These are phyloP conservation scores for Raphicerus campestris DNA, from an alignment of 2,113 vertebrate species.

Conservation along the genomic window DNA sequence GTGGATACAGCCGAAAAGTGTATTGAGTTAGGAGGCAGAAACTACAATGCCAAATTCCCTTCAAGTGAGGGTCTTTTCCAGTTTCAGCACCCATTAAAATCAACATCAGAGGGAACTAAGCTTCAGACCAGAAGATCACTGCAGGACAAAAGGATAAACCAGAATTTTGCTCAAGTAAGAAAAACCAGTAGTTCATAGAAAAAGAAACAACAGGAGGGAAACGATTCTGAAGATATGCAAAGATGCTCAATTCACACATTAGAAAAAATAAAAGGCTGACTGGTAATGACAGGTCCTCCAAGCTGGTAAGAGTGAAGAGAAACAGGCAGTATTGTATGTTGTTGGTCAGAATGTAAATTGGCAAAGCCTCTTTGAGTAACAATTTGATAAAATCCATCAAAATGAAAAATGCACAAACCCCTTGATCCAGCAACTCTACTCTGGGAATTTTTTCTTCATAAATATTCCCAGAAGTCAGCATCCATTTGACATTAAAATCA, in stretches of 20 bases:
- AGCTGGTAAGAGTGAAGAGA: not conserved
- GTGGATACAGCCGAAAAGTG: not conserved
- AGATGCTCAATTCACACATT: not conserved
- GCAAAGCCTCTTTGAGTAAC: not conserved
- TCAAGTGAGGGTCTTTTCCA: not conserved
- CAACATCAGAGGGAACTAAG: not conserved
- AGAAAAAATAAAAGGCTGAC: not conserved
- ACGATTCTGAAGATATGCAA: not conserved
- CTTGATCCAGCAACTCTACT: not conserved
- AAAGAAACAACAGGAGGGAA: not conserved
- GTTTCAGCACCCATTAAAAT: not conserved
- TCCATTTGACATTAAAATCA: not conserved
- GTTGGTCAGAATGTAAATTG: not conserved
- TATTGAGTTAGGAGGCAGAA: not conserved
- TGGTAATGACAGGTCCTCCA: not conserved
- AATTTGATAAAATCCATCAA: not conserved
- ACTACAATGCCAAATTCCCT: not conserved
- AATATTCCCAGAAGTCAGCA: not conserved
- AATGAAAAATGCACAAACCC: not conserved
- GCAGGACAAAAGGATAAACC: not conserved
- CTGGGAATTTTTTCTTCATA: not conserved
- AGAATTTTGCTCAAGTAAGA: not conserved
- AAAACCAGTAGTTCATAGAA: not conserved
- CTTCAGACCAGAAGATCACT: not conserved
- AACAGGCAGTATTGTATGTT: not conserved